phyloP scores from a whole-genome alignment of 2,113 vertebrate genomes.

The Syngnathoides biaculeatus region DNA sequence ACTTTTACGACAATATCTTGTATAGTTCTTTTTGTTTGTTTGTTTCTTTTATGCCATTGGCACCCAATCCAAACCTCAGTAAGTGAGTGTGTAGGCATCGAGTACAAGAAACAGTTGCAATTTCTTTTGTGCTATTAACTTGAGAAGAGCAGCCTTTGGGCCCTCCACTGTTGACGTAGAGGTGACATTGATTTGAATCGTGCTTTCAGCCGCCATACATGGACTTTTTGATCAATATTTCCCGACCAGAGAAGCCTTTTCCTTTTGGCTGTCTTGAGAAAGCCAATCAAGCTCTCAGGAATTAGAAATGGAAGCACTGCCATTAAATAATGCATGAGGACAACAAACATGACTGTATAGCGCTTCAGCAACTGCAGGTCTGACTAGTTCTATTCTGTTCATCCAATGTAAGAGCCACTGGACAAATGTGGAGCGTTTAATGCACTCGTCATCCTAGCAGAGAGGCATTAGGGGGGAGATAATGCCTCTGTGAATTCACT shows the following conservation, averaged over 20 bases:
- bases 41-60: no score
- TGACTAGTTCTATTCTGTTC: slow-evolving; percentile 37
- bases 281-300: slow-evolving; percentile 62
- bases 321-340: slow-evolving; percentile 68
- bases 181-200: slow-evolving; percentile 63
- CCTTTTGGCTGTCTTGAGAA: slow-evolving; percentile 39
- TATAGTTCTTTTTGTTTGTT: no score
- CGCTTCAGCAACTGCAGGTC: slow-evolving; percentile 29
- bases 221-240: slow-evolving; percentile 58
- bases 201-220: slow-evolving; percentile 55
- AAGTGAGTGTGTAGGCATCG: background rate
- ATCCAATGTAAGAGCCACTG: slow-evolving; percentile 21
- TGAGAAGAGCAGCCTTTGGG: slow-evolving; percentile 9
- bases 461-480: slow-evolving; percentile 46
- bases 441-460: slow-evolving; percentile 34
- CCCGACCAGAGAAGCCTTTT: slow-evolving; percentile 55
- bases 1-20: no score
- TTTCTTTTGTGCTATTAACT: background rate
- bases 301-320: slow-evolving; percentile 51
- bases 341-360: slow-evolving; percentile 54
- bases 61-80: no score
- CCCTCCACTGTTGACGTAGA: slow-evolving; percentile 42
- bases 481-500: slow-evolving; percentile 41
- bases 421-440: slow-evolving; percentile 41
- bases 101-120: slow-evolving; percentile 3